Percentiles rank a stretch among this genome's conserved stretches.
phyloP scores from a whole-genome alignment of 2,113 vertebrate genomes.

The Callopanchax toddi region DNA sequence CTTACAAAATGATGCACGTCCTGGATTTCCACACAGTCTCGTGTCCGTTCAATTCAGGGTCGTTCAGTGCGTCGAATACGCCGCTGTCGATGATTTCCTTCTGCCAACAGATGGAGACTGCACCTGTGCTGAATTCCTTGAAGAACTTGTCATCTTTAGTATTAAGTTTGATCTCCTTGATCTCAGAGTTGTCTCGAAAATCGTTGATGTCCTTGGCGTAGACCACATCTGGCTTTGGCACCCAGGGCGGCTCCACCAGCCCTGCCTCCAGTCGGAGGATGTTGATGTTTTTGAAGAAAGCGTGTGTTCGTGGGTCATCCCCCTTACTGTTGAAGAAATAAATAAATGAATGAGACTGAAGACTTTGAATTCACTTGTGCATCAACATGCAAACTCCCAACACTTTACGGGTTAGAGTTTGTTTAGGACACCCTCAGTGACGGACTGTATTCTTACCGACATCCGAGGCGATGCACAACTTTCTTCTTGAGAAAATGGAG shows the following conservation, averaged over 20 bases:
- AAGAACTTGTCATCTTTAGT: conserved; percentile 85
- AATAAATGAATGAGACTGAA: too few relatives aligned
- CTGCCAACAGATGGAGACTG: conserved; percentile 84
- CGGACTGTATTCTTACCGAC: conserved; percentile 77
- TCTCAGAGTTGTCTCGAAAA: conserved; percentile 82
- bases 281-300: conserved; percentile 86
- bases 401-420: too few relatives aligned
- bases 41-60: conserved; percentile 36
- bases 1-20: conserved; percentile 82
- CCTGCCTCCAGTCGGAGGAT: conserved; percentile 86
- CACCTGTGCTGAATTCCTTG: conserved; percentile 86
- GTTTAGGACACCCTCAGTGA: neutral
- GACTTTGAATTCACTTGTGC: too few relatives aligned
- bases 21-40: conserved; percentile 73
- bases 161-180: conserved; percentile 79
- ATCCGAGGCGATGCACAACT: conserved; percentile 81
- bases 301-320: conserved; percentile 85
- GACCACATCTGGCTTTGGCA: conserved; percentile 86
- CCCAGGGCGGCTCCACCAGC: conserved; percentile 83
- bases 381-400: too few relatives aligned
- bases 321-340: conserved; percentile 6
- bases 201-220: conserved; percentile 84
- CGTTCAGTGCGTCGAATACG: conserved; percentile 86
- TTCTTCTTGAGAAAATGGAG: conserved; percentile 85
- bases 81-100: conserved; percentile 88